Percentiles rank a stretch among this genome's conserved stretches.
These are phyloP conservation scores for Drosophila nr. perissopoda DNA, from an alignment of 2,888 invertebrate genomes.

Conservation along the genomic window DNA sequence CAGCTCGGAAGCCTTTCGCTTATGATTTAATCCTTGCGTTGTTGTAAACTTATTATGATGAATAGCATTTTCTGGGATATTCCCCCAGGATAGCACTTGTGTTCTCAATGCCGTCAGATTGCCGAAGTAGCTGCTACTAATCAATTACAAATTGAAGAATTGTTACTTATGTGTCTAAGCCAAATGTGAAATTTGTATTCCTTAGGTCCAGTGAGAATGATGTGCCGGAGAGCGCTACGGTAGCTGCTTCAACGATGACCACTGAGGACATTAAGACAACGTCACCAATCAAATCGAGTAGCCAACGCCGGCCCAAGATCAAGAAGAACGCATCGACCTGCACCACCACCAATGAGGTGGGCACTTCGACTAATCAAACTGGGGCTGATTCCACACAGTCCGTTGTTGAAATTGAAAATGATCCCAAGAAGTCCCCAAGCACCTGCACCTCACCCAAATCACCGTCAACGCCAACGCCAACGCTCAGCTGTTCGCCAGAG, in stretches of 20 bases:
- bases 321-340: slow-evolving; percentile 82
- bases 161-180: neutral
- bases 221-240: slow-evolving; percentile 49
- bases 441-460: slow-evolving; percentile 36
- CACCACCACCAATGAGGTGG: slow-evolving; percentile 75
- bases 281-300: slow-evolving; percentile 82
- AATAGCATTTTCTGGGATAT: neutral
- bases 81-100: neutral
- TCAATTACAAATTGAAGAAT: neutral
- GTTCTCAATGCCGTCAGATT: neutral
- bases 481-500: slow-evolving; percentile 33
- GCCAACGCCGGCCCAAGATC: slow-evolving; percentile 80
- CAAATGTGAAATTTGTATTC: neutral
- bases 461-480: slow-evolving; percentile 18
- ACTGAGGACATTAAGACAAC: slow-evolving; percentile 75
- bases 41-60: neutral
- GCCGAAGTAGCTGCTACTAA: neutral
- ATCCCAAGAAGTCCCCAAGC: slow-evolving; percentile 50
- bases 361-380: slow-evolving; percentile 59
- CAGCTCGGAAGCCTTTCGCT: neutral
- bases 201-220: slow-evolving; percentile 55
- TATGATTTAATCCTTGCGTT: neutral
- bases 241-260: slow-evolving; percentile 73
- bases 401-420: slow-evolving; percentile 60
- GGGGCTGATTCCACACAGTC: slow-evolving; percentile 49